phyloP scores from a whole-genome alignment of 2,113 vertebrate genomes.

The Hassar affinis region DNA sequence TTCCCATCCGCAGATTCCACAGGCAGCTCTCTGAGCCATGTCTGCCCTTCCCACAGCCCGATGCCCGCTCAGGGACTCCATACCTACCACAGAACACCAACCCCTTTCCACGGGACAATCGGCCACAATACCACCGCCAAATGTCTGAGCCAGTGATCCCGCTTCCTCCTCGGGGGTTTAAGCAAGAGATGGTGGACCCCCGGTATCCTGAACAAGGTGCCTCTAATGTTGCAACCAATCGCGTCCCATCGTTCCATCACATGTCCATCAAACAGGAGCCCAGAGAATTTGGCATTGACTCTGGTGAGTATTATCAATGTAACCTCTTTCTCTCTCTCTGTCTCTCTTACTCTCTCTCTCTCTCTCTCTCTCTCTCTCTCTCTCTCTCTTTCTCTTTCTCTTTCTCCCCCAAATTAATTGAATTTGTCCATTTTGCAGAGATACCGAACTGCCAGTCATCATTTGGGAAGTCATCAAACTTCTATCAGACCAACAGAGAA shows the following conservation, averaged over 20 bases:
- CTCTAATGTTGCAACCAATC: constrained; percentile 60
- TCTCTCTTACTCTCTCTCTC: not conserved
- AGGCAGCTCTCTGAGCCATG: constrained; percentile 88
- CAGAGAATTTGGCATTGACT: constrained; percentile 86
- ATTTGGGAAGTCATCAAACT: constrained; percentile 75
- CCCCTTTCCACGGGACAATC: constrained; percentile 64
- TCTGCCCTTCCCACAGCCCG: constrained; percentile 61
- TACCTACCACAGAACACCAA: constrained; percentile 69
- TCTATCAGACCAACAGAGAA: constrained; percentile 78
- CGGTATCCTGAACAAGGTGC: constrained; percentile 75
- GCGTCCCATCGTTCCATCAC: constrained; percentile 77
- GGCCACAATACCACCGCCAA: constrained; percentile 85
- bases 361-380: not conserved
- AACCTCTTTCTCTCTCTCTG: not conserved
- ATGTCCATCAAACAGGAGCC: constrained; percentile 92
- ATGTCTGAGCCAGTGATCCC: constrained; percentile 84
- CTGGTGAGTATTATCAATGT: constrained; percentile 70
- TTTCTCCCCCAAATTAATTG: not conserved
- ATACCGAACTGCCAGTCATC: constrained; percentile 89
- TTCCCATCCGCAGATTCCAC: constrained; percentile 76
- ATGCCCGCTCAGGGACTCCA: constrained; percentile 61
- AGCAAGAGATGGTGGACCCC: constrained; percentile 87
- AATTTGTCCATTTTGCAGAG: constrained; percentile 70
- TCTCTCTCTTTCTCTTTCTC: not conserved
- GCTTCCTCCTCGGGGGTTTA: constrained; percentile 78